These are phyloP conservation scores for Poecilus cupreus DNA, from an alignment of 2,888 invertebrate genomes.

Conservation along the genomic window DNA sequence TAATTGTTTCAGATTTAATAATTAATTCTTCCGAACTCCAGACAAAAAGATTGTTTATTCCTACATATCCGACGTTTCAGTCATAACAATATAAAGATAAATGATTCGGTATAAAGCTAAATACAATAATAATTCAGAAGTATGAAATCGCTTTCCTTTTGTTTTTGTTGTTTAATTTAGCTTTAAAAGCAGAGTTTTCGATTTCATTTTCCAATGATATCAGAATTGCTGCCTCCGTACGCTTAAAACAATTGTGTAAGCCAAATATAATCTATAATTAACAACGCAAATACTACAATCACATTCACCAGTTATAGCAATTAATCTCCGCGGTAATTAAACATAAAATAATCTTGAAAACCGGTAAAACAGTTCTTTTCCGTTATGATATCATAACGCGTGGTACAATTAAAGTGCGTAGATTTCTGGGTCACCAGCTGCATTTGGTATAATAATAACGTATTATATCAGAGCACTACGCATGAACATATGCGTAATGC, in stretches of 20 bases:
- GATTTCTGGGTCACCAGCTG: slow-evolving; percentile 45
- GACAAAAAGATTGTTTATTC: too few relatives aligned
- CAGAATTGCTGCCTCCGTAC: not conserved
- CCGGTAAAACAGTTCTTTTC: slow-evolving; percentile 35
- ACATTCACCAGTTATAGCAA: slow-evolving; percentile 14
- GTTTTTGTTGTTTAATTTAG: too few relatives aligned
- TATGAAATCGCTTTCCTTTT: too few relatives aligned
- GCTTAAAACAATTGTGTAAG: not conserved
- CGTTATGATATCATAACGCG: slow-evolving; percentile 27
- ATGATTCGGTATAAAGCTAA: too few relatives aligned
- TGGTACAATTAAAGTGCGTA: slow-evolving; percentile 43
- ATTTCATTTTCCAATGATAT: too few relatives aligned
- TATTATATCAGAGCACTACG: slow-evolving; percentile 28
- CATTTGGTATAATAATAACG: slow-evolving; percentile 38
- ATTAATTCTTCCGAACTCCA: too few relatives aligned
- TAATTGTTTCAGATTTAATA: too few relatives aligned
- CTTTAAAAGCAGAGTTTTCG: too few relatives aligned
- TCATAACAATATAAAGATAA: too few relatives aligned
- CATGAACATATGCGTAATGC: slow-evolving; percentile 29
- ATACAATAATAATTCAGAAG: too few relatives aligned
- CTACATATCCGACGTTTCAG: too few relatives aligned
- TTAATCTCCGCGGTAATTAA: slow-evolving; percentile 28
- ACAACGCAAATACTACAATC: slow-evolving; percentile 11
- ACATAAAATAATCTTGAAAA: slow-evolving; percentile 27
- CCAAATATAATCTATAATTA: not conserved